Evolutionary conservation across 1,140 invertebrate genomes (phyloP).

Genomic region (Callitettix versicolor): DNA sequence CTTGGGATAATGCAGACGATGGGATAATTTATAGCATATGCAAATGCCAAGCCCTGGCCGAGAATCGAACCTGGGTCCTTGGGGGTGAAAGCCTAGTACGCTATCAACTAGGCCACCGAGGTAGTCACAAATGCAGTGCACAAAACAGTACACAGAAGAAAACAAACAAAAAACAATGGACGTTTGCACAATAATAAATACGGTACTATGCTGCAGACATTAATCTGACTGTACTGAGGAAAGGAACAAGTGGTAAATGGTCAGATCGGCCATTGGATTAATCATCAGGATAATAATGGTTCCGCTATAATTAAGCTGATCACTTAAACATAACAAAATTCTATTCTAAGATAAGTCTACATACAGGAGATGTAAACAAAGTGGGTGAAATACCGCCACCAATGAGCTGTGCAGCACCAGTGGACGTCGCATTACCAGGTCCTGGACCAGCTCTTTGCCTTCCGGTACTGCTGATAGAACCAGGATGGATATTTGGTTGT

Average conservation of each 20-base stretch:
- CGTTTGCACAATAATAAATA: background rate
- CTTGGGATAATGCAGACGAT: no score
- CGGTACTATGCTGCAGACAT: background rate
- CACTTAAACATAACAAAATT: background rate
- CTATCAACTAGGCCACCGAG: no score
- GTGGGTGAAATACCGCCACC: slow-evolving; percentile 61
- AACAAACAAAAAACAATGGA: background rate
- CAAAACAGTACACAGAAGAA: no score
- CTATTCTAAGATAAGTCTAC: background rate
- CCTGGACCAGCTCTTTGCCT: slow-evolving; percentile 39
- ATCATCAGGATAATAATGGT: background rate
- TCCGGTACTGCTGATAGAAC: slow-evolving; percentile 50
- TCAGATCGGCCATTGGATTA: background rate
- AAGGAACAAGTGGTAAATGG: background rate
- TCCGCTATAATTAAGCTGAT: background rate
- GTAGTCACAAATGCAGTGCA: no score
- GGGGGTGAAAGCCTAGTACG: no score
- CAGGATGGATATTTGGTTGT: slow-evolving; percentile 50
- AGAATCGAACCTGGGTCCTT: no score
- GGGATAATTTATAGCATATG: no score
- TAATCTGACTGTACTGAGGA: background rate
- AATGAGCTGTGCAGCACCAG: slow-evolving; percentile 54
- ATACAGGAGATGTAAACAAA: slow-evolving; percentile 43
- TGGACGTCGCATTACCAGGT: slow-evolving; percentile 43
- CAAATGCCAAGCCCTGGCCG: no score